Percentiles rank a stretch among this genome's conserved stretches.
Evolutionary conservation across 2,113 vertebrate genomes (phyloP).

Genomic region (Panurus biarmicus): DNA sequence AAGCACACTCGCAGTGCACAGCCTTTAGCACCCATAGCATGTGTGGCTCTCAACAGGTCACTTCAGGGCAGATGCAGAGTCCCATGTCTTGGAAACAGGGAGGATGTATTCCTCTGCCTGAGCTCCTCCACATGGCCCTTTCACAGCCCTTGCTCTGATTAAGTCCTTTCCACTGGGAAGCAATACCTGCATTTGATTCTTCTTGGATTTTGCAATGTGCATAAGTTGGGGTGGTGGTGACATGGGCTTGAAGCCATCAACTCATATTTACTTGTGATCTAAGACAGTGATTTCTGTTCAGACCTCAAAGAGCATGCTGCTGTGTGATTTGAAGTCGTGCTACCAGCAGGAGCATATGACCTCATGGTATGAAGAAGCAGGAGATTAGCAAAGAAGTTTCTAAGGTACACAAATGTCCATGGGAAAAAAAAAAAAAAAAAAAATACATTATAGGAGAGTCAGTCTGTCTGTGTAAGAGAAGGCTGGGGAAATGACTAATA

Average conservation of each 20-base stretch:
- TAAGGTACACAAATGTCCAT: constrained; percentile 7
- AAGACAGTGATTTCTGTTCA: background rate
- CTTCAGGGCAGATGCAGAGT: background rate
- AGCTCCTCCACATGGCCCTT: background rate
- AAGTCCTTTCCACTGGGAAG: background rate
- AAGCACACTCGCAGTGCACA: accelerated
- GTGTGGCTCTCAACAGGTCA: accelerated
- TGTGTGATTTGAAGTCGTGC: background rate
- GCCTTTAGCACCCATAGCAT: accelerated
- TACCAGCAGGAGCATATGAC: background rate
- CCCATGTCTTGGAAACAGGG: accelerated
- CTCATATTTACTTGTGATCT: constrained; percentile 3
- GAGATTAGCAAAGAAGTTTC: constrained; percentile 27
- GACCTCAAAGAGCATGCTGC: background rate
- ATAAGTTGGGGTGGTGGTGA: background rate
- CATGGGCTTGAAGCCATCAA: background rate
- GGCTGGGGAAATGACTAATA: constrained; percentile 19
- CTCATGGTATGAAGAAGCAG: constrained; percentile 19
- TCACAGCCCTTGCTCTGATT: background rate
- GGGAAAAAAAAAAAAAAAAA: background rate
- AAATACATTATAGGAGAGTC: background rate
- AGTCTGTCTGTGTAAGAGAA: background rate
- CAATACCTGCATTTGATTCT: background rate
- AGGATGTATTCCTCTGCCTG: background rate
- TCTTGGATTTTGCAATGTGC: background rate